Evolutionary conservation across 2,797 vertebrate species (phyloP).

Genomic region (Crenuchus spilurus): DNA sequence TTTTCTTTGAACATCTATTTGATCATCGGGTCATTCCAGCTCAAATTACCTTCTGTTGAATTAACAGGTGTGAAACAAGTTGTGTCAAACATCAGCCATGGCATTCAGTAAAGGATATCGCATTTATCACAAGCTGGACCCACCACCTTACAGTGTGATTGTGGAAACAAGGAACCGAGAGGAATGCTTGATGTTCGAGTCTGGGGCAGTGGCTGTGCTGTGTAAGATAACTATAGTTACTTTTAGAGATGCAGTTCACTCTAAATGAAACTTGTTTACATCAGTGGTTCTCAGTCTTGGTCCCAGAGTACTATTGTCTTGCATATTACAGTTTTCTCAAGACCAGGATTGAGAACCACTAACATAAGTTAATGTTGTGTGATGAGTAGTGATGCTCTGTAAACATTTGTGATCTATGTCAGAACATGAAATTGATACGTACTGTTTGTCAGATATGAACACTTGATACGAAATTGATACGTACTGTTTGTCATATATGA

Average conservation of each 20-base stretch:
- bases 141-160: conserved; percentile 93
- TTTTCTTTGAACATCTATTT: background rate
- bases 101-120: conserved; percentile 99
- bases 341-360: too few species aligned
- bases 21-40: background rate
- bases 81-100: conserved; percentile 78
- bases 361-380: too few species aligned
- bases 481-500: too few species aligned
- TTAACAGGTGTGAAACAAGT: conserved; percentile 62
- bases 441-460: too few species aligned
- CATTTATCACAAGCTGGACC: conserved; percentile 96
- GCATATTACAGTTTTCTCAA: too few species aligned
- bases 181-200: conserved; percentile 97
- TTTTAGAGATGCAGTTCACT: background rate
- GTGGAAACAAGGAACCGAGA: conserved; percentile 92
- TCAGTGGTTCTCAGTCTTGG: too few species aligned
- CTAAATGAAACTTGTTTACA: too few species aligned
- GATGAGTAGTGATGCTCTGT: too few species aligned
- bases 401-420: too few species aligned
- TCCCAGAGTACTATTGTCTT: too few species aligned
- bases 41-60: conserved; percentile 26
- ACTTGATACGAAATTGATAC: too few species aligned
- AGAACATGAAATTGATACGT: background rate
- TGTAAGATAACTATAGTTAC: conserved; percentile 79
- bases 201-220: conserved; percentile 94